A percentile compares a stretch with the other conserved stretches of the same genome.
These are phyloP conservation scores for Pristionchus mayeri DNA, from an alignment of 2,888 invertebrate genomes.

Conservation along the genomic window DNA sequence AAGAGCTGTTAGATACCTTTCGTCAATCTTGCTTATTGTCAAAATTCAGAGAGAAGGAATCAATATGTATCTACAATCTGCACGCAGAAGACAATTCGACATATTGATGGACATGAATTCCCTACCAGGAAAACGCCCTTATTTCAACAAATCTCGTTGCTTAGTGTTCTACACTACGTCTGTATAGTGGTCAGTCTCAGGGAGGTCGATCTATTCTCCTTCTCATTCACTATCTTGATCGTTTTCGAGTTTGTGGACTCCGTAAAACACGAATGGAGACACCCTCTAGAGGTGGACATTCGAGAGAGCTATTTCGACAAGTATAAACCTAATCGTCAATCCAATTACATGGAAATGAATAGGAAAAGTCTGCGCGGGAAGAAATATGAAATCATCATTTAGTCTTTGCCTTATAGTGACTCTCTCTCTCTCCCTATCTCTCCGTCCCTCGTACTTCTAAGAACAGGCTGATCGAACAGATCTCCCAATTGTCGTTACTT, in stretches of 20 bases:
- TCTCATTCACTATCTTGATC: slow-evolving; percentile 22
- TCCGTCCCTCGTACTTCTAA: neutral
- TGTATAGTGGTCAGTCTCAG: neutral
- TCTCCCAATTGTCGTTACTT: neutral
- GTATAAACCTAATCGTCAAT: no score
- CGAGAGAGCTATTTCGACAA: no score
- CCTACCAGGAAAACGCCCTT: no score
- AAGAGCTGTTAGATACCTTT: no score
- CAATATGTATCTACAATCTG: no score
- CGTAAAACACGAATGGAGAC: slow-evolving; percentile 2
- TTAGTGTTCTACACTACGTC: neutral
- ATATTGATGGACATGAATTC: no score
- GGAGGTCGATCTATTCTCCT: neutral
- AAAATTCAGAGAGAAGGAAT: no score
- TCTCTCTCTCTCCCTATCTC: neutral
- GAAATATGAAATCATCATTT: neutral
- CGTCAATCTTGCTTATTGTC: no score
- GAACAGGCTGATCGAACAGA: neutral
- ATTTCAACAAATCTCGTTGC: neutral
- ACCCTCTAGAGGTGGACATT: neutral
- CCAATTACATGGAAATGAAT: no score
- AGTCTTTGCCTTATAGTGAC: neutral
- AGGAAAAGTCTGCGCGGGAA: neutral
- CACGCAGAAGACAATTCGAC: no score
- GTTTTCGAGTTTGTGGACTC: slow-evolving; percentile 22